Percentiles rank a stretch among this genome's conserved stretches.
Conservation (phyloP, 1,140 invertebrate species). For the Diuraphis noxia region DNA sequence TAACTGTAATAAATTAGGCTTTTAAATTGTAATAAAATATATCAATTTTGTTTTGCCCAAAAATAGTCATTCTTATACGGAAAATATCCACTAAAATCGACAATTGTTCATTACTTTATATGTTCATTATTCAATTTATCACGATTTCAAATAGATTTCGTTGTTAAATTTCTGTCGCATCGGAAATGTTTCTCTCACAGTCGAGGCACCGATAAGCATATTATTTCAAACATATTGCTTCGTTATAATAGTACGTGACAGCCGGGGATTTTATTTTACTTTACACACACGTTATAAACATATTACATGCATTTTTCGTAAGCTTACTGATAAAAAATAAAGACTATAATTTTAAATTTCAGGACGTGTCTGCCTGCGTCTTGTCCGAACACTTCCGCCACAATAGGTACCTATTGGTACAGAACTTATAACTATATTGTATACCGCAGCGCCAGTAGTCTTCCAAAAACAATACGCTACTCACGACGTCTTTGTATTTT, state of each 20-base stretch:
- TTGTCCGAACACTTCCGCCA: no score
- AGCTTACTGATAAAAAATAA: neutral
- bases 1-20: no score
- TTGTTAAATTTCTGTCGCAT: neutral
- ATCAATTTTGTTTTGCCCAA: neutral
- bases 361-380: no score
- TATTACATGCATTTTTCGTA: neutral
- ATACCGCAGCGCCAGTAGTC: neutral
- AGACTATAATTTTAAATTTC: neutral
- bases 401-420: neutral
- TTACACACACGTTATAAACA: neutral
- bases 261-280: neutral
- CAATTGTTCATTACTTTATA: neutral
- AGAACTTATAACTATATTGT: neutral
- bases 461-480: neutral
- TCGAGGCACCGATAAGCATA: neutral
- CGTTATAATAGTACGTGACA: neutral
- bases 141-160: neutral
- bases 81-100: neutral
- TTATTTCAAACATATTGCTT: neutral
- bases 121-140: neutral
- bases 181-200: neutral
- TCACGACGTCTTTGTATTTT: neutral
- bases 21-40: no score
- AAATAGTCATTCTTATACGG: neutral